Conservation (phyloP, 2,888 invertebrate species). For the Rhaphigaster nebulosa region DNA sequence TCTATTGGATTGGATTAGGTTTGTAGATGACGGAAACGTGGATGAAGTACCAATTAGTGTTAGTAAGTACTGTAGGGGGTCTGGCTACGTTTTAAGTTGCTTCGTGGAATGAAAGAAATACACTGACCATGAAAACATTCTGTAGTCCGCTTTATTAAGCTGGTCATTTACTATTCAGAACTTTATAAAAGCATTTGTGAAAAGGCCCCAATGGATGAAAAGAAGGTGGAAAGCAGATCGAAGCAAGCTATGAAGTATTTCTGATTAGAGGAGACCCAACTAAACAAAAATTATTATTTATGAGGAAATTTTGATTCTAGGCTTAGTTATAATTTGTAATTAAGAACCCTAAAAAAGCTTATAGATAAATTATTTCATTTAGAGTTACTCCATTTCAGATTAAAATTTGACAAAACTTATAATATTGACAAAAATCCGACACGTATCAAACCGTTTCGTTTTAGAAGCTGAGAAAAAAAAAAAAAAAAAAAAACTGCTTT, state of each 20-base stretch:
- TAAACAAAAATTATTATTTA: not conserved
- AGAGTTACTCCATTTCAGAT: not conserved
- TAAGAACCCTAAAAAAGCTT: not conserved
- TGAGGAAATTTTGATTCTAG: not conserved
- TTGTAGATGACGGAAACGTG: not conserved
- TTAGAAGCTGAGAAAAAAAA: no score
- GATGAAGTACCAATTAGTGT: not conserved
- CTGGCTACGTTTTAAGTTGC: not conserved
- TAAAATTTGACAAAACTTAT: not conserved
- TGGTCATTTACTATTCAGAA: conserved; percentile 12
- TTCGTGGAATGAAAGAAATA: conserved; percentile 1
- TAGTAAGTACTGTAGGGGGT: not conserved
- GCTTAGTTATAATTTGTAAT: no score
- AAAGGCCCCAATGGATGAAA: conserved; percentile 2
- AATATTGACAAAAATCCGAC: no score
- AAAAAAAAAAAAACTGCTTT: no score
- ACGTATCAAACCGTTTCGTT: no score
- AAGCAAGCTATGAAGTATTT: not conserved
- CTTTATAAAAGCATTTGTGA: not conserved
- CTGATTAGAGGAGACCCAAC: not conserved
- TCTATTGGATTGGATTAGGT: not conserved
- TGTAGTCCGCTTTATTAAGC: not conserved
- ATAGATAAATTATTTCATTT: not conserved
- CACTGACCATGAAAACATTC: conserved; percentile 26
- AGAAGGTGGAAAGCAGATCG: not conserved